Percentiles rank a stretch among this genome's conserved stretches.
phyloP scores from a whole-genome alignment of 2,797 vertebrate genomes.

The Semotilus atromaculatus region DNA sequence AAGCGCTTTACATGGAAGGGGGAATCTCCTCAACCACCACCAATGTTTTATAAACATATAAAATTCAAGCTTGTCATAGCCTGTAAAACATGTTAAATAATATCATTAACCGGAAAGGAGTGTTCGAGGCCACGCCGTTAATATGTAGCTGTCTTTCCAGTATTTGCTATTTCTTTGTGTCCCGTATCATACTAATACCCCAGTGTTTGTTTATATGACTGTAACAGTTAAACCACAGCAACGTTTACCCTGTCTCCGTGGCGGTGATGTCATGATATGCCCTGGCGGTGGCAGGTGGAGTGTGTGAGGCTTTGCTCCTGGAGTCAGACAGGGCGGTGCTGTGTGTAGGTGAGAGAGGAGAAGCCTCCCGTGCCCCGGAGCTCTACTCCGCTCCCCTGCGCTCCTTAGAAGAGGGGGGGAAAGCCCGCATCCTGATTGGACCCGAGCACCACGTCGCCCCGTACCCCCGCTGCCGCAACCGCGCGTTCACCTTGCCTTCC shows the following conservation, averaged over 20 bases:
- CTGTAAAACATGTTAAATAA: not conserved
- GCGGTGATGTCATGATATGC: conserved; percentile 64
- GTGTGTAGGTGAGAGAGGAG: conserved; percentile 74
- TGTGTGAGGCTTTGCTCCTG: conserved; percentile 67
- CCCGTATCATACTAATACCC: conserved; percentile 26
- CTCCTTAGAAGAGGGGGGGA: conserved; percentile 39
- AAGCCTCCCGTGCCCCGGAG: conserved; percentile 73
- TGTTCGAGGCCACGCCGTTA: conserved; percentile 7
- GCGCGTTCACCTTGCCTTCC: conserved; percentile 79
- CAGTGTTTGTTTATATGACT: conserved; percentile 57
- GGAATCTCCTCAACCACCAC: no score
- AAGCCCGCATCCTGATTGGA: conserved; percentile 75
- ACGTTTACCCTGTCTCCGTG: conserved; percentile 60
- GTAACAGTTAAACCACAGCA: conserved; percentile 40
- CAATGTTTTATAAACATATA: no score
- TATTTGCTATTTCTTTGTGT: conserved; percentile 6
- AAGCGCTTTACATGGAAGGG: no score
- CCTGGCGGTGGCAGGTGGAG: conserved; percentile 67
- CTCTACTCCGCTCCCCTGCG: conserved; percentile 59
- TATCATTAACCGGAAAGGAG: conserved; percentile 18
- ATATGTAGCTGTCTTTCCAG: conserved; percentile 18
- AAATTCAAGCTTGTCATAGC: not conserved
- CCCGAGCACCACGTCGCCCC: conserved; percentile 73
- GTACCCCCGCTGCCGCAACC: conserved; percentile 74
- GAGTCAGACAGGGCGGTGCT: conserved; percentile 75